Evolutionary conservation across 2,888 invertebrate species (phyloP), one percentile per base, ranked within the genome.

Genomic region (Oxytorus armatus): DNA sequence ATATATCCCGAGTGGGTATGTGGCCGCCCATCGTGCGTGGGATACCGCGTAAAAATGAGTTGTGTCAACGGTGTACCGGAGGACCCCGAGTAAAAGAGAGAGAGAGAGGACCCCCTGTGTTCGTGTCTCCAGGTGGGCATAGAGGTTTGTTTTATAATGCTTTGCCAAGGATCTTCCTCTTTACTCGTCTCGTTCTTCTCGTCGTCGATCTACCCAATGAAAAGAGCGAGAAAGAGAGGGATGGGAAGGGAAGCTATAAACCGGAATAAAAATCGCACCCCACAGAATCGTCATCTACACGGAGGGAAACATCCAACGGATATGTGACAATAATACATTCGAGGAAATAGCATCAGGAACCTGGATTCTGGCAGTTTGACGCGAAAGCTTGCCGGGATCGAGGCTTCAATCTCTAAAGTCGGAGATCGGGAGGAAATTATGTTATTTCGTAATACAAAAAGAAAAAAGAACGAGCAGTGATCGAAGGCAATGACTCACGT

Each of bases 41-140:
- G 89, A 89, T 85, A 86, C 83, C 88, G 90, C 88, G 90, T 90
- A 90, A 91, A 91, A 91, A 89, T 90, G 90, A 90, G 88, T 90
- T 89, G 90, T 89, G 90, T 90, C 91, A 91, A 91, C 90, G 90
- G n/a, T 88, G 86, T 85, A 76, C 75, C 75, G 81, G 61, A 8
- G 42, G 53, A 53, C n/a, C n/a, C 36, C 66, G 79, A 33, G 76
- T 51, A 49, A 59, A 36, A 18, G 55, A 44, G 16, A 16, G 61
- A 29, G 59, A 7, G 49, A 70, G 79, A 23, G 66, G 85, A 83
- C 88, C 90, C 89, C 87, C 88, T 87, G 87, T 85, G 83, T 79
- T 80, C 81, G 69, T 84, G 83, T 86, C 90, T 86, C 89, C 90
- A 89, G 89, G 88, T 88, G 89, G 89, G 83, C 88, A 55, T 70